Conservation (phyloP, 2,113 vertebrate species). For the Xiphophorus maculatus region DNA sequence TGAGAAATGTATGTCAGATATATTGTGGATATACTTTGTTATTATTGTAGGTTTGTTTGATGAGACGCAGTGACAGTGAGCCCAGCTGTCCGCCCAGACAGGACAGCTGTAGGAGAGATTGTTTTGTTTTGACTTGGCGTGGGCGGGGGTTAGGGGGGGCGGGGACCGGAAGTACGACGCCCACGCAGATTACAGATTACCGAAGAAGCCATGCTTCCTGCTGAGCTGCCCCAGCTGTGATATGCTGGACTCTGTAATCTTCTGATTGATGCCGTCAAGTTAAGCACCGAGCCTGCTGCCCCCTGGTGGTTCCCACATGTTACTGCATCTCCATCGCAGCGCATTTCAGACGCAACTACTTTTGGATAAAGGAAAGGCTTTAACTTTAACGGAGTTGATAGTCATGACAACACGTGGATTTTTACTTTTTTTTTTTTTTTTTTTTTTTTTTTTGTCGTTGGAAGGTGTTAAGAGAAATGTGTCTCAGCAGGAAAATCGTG, state of each 20-base stretch:
- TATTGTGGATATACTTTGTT: constrained; percentile 37
- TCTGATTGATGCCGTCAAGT: constrained; percentile 42
- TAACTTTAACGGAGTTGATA: constrained; percentile 11
- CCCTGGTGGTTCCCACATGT: constrained; percentile 42
- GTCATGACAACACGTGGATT: background rate
- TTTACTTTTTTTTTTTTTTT: background rate
- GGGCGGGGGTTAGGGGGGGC: constrained; percentile 4
- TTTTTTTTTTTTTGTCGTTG: background rate
- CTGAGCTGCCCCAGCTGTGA: constrained; percentile 47
- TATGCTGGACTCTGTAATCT: constrained; percentile 55
- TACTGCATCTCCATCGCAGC: background rate
- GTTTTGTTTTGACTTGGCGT: constrained; percentile 1
- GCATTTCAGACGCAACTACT: background rate
- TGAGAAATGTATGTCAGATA: constrained; percentile 38
- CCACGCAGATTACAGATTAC: constrained; percentile 67
- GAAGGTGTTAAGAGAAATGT: background rate
- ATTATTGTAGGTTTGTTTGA: constrained; percentile 26
- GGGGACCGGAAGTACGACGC: constrained; percentile 36
- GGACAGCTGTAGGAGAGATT: constrained; percentile 54
- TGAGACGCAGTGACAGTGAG: constrained; percentile 1
- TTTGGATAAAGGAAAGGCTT: constrained; percentile 6
- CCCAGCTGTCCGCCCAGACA: constrained; percentile 9
- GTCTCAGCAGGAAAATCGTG: background rate
- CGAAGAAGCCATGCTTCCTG: constrained; percentile 37
- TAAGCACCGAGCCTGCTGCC: constrained; percentile 32